Percentiles rank a stretch among this genome's conserved stretches.
These are phyloP conservation scores for Phyllostomus hastatus DNA, from an alignment of 2,113 vertebrate genomes.

Conservation along the genomic window DNA sequence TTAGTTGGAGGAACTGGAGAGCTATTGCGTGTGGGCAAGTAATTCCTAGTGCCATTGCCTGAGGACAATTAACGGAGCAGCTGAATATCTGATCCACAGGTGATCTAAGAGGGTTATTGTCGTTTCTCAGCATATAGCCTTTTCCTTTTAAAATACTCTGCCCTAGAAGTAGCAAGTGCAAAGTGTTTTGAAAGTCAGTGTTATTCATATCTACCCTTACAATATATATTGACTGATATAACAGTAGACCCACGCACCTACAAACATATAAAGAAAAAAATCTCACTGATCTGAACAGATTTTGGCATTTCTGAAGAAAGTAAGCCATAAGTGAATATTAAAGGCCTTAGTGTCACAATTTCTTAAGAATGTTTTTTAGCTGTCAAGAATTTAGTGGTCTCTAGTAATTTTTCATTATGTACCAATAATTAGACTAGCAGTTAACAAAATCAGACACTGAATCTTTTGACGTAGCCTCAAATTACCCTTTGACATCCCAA, in stretches of 20 bases:
- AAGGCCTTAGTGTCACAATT: neutral
- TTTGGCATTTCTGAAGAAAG: neutral
- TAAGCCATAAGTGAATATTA: neutral
- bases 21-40: neutral
- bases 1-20: neutral
- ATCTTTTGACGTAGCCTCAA: neutral
- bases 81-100: neutral
- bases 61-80: neutral
- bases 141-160: neutral
- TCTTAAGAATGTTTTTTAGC: conserved; percentile 15
- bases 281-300: neutral
- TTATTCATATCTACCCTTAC: neutral
- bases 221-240: neutral
- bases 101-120: neutral
- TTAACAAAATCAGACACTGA: conserved; percentile 22
- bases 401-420: conserved; percentile 29
- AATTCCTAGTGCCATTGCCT: neutral
- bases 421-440: neutral
- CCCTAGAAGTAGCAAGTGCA: neutral
- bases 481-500: conserved; percentile 22
- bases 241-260: neutral
- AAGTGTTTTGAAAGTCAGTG: neutral
- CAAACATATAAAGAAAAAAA: neutral
- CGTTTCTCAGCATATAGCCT: neutral
- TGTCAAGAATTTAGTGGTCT: neutral